A percentile compares a stretch with the other conserved stretches of the same genome.
phyloP scores from a whole-genome alignment of 2,888 invertebrate species.

The Cheilosia scutellata region DNA sequence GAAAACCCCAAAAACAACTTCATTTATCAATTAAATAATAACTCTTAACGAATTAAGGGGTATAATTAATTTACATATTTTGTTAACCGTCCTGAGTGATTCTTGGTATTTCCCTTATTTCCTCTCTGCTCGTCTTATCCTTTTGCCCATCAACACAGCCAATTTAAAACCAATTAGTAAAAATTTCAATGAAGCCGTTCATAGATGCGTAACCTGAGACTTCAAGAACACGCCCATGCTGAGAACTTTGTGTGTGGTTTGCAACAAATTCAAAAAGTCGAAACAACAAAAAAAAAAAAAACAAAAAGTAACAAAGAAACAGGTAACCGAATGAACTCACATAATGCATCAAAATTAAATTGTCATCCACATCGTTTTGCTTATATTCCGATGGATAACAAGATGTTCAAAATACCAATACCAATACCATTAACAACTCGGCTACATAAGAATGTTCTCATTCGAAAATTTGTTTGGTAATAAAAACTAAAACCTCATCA shows the following conservation, averaged over 20 bases:
- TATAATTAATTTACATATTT: slow-evolving; percentile 75
- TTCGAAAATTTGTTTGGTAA: slow-evolving; percentile 68
- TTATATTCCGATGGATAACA: slow-evolving; percentile 68
- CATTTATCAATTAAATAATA: slow-evolving; percentile 74
- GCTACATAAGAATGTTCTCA: slow-evolving; percentile 63
- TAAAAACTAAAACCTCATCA: slow-evolving; percentile 68
- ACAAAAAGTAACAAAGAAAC: slow-evolving; percentile 63
- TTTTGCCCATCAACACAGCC: slow-evolving; percentile 74
- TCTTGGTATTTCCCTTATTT: slow-evolving; percentile 70
- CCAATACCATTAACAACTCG: slow-evolving; percentile 33
- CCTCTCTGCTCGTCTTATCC: slow-evolving; percentile 70
- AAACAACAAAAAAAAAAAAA: background rate
- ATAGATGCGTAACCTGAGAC: slow-evolving; percentile 75
- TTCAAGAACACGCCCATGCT: slow-evolving; percentile 73
- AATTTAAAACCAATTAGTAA: slow-evolving; percentile 76
- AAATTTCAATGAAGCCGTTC: slow-evolving; percentile 76
- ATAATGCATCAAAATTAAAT: slow-evolving; percentile 75
- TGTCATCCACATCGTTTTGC: slow-evolving; percentile 74
- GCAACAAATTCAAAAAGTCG: slow-evolving; percentile 39
- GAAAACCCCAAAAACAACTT: slow-evolving; percentile 58
- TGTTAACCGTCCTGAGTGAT: slow-evolving; percentile 68
- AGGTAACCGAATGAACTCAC: slow-evolving; percentile 68
- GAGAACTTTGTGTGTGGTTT: slow-evolving; percentile 74
- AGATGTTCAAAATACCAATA: slow-evolving; percentile 65
- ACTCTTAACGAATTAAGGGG: slow-evolving; percentile 70